Evolutionary conservation across 2,113 vertebrate genomes (phyloP).

Genomic region (Scophthalmus maximus): DNA sequence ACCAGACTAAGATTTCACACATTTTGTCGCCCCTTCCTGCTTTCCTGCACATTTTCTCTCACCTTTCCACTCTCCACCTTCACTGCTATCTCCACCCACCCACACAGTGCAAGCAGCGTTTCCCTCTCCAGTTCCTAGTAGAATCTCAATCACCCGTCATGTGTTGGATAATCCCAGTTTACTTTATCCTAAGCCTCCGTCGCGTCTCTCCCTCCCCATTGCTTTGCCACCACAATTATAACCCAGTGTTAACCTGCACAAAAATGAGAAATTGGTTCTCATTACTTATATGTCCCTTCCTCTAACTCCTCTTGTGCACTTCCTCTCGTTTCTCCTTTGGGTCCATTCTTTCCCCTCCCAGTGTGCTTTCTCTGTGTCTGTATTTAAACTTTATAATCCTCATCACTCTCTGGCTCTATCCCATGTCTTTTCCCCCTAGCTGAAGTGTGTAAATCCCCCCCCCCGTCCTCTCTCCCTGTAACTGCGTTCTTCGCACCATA

Average conservation of each 20-base stretch:
- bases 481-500: slow-evolving; percentile 53
- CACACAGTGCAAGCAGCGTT: slow-evolving; percentile 37
- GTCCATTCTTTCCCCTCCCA: slow-evolving; percentile 52
- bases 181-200: slow-evolving; percentile 73
- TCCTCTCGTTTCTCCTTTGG: slow-evolving; percentile 43
- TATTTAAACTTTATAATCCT: slow-evolving; percentile 81
- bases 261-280: slow-evolving; percentile 51
- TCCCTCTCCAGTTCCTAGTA: slow-evolving; percentile 39
- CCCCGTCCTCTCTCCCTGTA: slow-evolving; percentile 55
- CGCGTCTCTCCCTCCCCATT: slow-evolving; percentile 47
- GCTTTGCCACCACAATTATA: slow-evolving; percentile 61
- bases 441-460: slow-evolving; percentile 78
- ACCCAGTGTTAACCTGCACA: slow-evolving; percentile 51
- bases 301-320: slow-evolving; percentile 32
- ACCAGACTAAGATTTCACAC: slow-evolving; percentile 54
- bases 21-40: slow-evolving; percentile 53
- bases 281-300: slow-evolving; percentile 1
- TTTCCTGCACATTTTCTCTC: slow-evolving; percentile 42
- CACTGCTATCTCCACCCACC: slow-evolving; percentile 17
- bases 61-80: slow-evolving; percentile 48
- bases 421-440: slow-evolving; percentile 72
- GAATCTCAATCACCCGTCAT: slow-evolving; percentile 63
- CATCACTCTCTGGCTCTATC: slow-evolving; percentile 73
- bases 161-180: slow-evolving; percentile 78
- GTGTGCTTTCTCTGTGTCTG: slow-evolving; percentile 61